phyloP scores from a whole-genome alignment of 2,797 vertebrate genomes.

The Telmatherina bonti region DNA sequence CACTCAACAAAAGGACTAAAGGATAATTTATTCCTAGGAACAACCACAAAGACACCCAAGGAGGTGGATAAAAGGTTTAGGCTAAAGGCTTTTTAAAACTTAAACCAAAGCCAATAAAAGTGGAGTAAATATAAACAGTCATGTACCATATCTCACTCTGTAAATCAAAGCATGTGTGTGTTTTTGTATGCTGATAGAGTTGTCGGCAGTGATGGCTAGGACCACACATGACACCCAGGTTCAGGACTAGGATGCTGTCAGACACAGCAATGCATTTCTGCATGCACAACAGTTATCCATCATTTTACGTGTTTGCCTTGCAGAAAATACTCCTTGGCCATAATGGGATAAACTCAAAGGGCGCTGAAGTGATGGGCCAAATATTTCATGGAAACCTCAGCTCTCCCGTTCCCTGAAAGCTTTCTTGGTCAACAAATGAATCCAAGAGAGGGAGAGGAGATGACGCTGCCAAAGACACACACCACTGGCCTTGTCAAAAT shows the following conservation, averaged over 20 bases:
- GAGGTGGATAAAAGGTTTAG: slow-evolving; percentile 51
- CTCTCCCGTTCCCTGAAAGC: slow-evolving; percentile 69
- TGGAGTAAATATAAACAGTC: slow-evolving; percentile 66
- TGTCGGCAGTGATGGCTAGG: slow-evolving; percentile 42
- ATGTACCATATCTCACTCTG: slow-evolving; percentile 60
- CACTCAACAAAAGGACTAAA: slow-evolving; percentile 36
- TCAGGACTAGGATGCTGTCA: slow-evolving; percentile 50
- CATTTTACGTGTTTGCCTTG: slow-evolving; percentile 57
- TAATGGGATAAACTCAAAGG: slow-evolving; percentile 70
- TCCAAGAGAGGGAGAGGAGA: slow-evolving; percentile 65
- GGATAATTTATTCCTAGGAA: slow-evolving; percentile 61
- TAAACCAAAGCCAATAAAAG: slow-evolving; percentile 59
- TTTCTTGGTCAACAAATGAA: slow-evolving; percentile 75
- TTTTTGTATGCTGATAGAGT: slow-evolving; percentile 40
- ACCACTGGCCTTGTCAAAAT: slow-evolving; percentile 74
- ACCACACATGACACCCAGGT: slow-evolving; percentile 58
- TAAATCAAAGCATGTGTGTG: slow-evolving; percentile 53
- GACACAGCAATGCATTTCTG: slow-evolving; percentile 52
- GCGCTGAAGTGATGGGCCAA: slow-evolving; percentile 53
- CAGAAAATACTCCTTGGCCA: slow-evolving; percentile 53
- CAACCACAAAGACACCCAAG: slow-evolving; percentile 25
- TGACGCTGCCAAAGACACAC: slow-evolving; percentile 77
- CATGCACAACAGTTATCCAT: slow-evolving; percentile 59
- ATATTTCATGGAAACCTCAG: slow-evolving; percentile 76
- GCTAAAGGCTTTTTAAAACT: slow-evolving; percentile 53